Conservation (phyloP, 1,140 invertebrate species). For the Rhyzopertha dominica region DNA sequence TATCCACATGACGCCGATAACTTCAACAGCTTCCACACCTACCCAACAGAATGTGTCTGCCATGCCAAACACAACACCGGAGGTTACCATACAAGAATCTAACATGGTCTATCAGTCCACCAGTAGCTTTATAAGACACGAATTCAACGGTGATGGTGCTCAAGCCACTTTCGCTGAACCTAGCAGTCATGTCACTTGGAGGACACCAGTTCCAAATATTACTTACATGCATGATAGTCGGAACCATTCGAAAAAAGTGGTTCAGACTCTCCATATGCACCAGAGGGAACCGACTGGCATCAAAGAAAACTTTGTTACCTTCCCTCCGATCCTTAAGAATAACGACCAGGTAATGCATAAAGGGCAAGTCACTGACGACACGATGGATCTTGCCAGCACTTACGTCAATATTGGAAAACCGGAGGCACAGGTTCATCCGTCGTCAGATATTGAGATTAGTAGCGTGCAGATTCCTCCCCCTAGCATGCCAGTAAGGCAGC, state of each 20-base stretch:
- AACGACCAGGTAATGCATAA: slow-evolving; percentile 37
- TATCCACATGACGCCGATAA: slow-evolving; percentile 29
- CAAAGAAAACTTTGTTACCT: slow-evolving; percentile 32
- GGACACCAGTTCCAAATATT: slow-evolving; percentile 28
- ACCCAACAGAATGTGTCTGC: slow-evolving; percentile 10
- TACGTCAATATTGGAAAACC: slow-evolving; percentile 48
- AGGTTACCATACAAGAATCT: slow-evolving; percentile 52
- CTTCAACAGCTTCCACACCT: slow-evolving; percentile 2
- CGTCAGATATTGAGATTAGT: slow-evolving; percentile 13
- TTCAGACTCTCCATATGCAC: slow-evolving; percentile 15
- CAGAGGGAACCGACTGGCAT: slow-evolving; percentile 27
- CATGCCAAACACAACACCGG: slow-evolving; percentile 28
- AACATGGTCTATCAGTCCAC: slow-evolving; percentile 60
- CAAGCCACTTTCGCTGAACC: slow-evolving; percentile 28
- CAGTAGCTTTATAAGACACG: slow-evolving; percentile 44
- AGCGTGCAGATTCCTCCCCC: slow-evolving; percentile 12
- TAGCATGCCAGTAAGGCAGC: slow-evolving; percentile 2
- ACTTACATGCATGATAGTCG: slow-evolving; percentile 1
- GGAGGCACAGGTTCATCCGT: slow-evolving; percentile 42
- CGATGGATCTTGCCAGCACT: slow-evolving; percentile 40
- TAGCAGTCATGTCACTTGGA: slow-evolving; percentile 42
- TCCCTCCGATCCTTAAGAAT: slow-evolving; percentile 21
- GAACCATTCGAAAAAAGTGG: slow-evolving; percentile 14
- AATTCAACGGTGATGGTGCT: slow-evolving; percentile 40
- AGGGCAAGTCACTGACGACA: slow-evolving; percentile 45